Conservation (phyloP, 1,140 invertebrate species). For the Venturia canescens region DNA sequence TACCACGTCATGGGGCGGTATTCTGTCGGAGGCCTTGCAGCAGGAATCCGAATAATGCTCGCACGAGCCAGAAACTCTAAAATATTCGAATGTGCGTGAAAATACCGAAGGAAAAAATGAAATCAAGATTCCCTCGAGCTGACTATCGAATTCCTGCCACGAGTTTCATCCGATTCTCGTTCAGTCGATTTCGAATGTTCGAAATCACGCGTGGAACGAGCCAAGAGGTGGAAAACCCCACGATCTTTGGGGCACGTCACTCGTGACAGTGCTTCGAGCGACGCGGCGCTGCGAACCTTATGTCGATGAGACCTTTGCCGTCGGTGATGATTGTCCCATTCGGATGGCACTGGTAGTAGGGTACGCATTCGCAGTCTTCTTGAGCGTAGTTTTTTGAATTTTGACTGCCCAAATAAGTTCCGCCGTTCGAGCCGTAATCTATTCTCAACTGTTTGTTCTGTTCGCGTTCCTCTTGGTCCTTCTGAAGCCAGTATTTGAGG, state of each 20-base stretch:
- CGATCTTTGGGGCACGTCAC: constrained; percentile 55
- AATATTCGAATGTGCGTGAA: constrained; percentile 2
- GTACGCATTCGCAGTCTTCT: constrained; percentile 77
- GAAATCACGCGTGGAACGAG: too few species aligned
- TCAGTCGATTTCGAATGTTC: background rate
- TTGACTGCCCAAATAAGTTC: constrained; percentile 52
- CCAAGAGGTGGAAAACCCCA: too few species aligned
- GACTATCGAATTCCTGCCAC: too few species aligned
- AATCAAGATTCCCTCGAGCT: too few species aligned
- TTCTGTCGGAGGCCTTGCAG: constrained; percentile 75
- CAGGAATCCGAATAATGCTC: constrained; percentile 82
- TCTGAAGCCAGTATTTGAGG: constrained; percentile 54
- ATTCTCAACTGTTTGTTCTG: constrained; percentile 1
- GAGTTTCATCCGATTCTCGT: constrained; percentile 49
- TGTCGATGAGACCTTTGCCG: constrained; percentile 87
- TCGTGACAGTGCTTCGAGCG: constrained; percentile 42
- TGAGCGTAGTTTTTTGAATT: constrained; percentile 46
- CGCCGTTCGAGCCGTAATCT: constrained; percentile 13
- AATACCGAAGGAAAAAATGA: too few species aligned
- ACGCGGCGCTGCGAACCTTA: constrained; percentile 76
- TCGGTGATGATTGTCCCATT: constrained; percentile 82
- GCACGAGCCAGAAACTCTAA: constrained; percentile 77
- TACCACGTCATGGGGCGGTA: too few species aligned
- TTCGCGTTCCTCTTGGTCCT: constrained; percentile 55
- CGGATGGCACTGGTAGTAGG: constrained; percentile 83